phyloP scores from a whole-genome alignment of 23 tunicate genomes.

The Ciona savignyi region DNA sequence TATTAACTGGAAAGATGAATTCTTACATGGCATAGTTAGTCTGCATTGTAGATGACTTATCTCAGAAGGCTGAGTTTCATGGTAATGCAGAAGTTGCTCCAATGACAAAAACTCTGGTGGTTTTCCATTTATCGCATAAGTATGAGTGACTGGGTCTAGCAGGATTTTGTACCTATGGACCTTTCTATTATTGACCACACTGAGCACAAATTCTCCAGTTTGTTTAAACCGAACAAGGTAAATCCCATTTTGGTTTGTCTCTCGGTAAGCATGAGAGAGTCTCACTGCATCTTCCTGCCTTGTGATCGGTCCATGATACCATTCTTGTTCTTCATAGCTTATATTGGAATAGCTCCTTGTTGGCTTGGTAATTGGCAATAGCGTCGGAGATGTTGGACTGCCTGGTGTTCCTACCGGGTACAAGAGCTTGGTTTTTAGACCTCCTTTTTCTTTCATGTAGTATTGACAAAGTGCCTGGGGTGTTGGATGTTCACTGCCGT shows the following conservation, averaged over 20 bases:
- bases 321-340: constrained; percentile 34
- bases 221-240: constrained; percentile 49
- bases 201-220: constrained; percentile 30
- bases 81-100: constrained; percentile 22
- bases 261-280: constrained; percentile 34
- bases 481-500: constrained; percentile 27
- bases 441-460: constrained; percentile 49
- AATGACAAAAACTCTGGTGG: constrained; percentile 11
- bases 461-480: constrained; percentile 52
- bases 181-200: constrained; percentile 36
- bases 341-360: not conserved
- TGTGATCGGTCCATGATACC: constrained; percentile 69
- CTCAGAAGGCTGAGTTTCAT: constrained; percentile 6
- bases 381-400: not conserved
- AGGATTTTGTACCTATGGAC: constrained; percentile 57
- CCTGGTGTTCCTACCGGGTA: constrained; percentile 8
- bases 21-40: constrained; percentile 25
- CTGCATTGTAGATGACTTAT: constrained; percentile 31
- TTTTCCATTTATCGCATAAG: constrained; percentile 25
- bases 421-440: constrained; percentile 35
- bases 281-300: constrained; percentile 61
- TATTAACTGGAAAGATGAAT: not conserved
- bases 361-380: not conserved
- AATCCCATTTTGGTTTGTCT: constrained; percentile 30
- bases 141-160: constrained; percentile 8